These are phyloP conservation scores for Enteromius viviparus DNA, from an alignment of 2,797 vertebrate genomes.

Conservation along the genomic window DNA sequence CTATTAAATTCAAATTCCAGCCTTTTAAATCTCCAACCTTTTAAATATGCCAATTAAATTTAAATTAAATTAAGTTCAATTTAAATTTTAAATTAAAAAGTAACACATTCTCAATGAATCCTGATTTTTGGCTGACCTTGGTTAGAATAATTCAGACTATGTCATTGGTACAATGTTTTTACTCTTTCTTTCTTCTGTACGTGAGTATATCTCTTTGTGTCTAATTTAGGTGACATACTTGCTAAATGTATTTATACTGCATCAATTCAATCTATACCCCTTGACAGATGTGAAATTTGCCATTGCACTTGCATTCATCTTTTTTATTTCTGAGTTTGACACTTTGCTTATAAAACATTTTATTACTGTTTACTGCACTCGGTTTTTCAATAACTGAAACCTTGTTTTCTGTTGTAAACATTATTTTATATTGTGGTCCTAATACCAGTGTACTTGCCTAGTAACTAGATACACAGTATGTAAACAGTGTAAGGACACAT, in stretches of 20 bases:
- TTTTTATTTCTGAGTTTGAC: background rate
- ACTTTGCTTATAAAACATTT: background rate
- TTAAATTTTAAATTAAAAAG: background rate
- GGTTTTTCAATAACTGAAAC: background rate
- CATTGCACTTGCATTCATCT: background rate
- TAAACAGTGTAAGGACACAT: no score
- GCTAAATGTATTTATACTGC: background rate
- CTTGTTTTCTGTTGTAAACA: background rate
- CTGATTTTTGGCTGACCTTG: background rate
- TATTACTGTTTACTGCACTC: background rate
- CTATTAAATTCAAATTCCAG: background rate
- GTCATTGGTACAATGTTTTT: background rate
- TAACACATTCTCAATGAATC: background rate
- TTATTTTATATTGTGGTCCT: no score
- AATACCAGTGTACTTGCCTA: no score
- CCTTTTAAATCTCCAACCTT: no score
- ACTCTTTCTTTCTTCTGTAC: background rate
- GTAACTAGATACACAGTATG: no score
- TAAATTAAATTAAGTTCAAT: background rate
- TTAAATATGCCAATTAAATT: background rate
- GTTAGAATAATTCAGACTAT: background rate
- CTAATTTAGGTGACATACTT: background rate
- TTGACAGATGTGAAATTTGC: background rate
- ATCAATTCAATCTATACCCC: background rate
- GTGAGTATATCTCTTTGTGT: background rate